Base-by-base conservation (phyloP, 2,888 invertebrate genomes). In the Lottia gigantea region DNA sequence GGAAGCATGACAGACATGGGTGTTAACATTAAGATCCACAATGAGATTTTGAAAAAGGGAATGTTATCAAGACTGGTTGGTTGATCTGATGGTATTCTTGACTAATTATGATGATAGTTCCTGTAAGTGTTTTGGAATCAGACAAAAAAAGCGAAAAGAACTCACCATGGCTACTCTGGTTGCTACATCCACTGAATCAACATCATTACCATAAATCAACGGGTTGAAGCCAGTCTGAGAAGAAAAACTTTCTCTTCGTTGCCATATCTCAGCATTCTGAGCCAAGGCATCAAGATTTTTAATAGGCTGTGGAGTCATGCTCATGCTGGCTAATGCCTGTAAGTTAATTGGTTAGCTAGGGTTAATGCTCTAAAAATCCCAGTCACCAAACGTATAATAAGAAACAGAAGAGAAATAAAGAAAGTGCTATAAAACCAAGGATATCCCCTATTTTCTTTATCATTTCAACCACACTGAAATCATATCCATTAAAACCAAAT, bases 171-270 rank as follows among this genome's bases (percentile, higher is more conserved):
- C 98, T 64, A 99, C 97, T 74, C 99, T 90, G 0, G 97, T 98
- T 12, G 99, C 98, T 25, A 99, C 94, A 89, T 99, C 99, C 0
- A 99, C 98, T 0, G 97, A 97, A 88, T 99, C 99, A 0, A 98
- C 95, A 88, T 99, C 91, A 72, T 89, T 88, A 40, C 89, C 89
- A 73, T 88, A 89, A 79, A 97, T 95, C 84, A 97, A 94, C 0
- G 96, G 96, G 90, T 96, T 97, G 84, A 92, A 91, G 14, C 84
- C 84, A 16, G 85, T 85, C 66, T 81, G 79, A 8, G 85, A 82
- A 16, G 83, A 80, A 73, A 87, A 85, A 76, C 85, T 85, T 67
- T 86, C 86, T 7, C 85, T 76, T 46, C 85, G 75, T 71, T 85
- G 85, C 84, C 84, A 86, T 70, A 85, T 77, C 63, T 87, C 86